Conservation (phyloP, 2,113 vertebrate species). For the Nasalis larvatus region DNA sequence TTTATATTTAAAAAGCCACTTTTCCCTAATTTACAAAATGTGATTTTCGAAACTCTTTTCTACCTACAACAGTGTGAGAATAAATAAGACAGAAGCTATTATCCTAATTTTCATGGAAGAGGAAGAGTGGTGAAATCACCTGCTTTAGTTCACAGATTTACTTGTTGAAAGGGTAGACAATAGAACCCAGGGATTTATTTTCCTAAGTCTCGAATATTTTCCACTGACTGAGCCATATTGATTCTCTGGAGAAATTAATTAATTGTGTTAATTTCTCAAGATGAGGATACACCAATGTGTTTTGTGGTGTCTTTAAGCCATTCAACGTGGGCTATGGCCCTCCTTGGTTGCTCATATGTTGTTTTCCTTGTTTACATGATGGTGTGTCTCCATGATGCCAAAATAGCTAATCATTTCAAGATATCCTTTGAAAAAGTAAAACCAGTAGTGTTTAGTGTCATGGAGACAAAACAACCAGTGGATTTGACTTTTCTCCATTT, state of each 20-base stretch:
- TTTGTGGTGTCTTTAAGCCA: background rate
- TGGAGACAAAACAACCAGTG: constrained; percentile 65
- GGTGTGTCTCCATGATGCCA: background rate
- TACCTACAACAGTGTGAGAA: background rate
- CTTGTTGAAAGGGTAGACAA: background rate
- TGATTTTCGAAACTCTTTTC: background rate
- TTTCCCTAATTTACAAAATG: background rate
- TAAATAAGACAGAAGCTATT: background rate
- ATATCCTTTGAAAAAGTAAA: constrained; percentile 67
- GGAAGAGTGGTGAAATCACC: background rate
- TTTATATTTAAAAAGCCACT: background rate
- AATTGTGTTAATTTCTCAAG: background rate
- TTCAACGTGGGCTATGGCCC: background rate
- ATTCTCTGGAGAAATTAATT: background rate
- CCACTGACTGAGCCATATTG: background rate
- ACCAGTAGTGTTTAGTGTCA: constrained; percentile 68
- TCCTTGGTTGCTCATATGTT: background rate
- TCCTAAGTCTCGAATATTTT: background rate
- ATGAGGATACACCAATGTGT: accelerated
- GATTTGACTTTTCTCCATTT: constrained; percentile 55
- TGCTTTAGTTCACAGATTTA: background rate
- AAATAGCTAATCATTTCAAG: constrained; percentile 60
- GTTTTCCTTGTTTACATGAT: background rate
- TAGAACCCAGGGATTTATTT: background rate
- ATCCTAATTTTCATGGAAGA: background rate